Percentiles rank a stretch among this genome's conserved stretches.
phyloP scores from a whole-genome alignment of 2,888 invertebrate genomes.

The Cheilosia scutellata region DNA sequence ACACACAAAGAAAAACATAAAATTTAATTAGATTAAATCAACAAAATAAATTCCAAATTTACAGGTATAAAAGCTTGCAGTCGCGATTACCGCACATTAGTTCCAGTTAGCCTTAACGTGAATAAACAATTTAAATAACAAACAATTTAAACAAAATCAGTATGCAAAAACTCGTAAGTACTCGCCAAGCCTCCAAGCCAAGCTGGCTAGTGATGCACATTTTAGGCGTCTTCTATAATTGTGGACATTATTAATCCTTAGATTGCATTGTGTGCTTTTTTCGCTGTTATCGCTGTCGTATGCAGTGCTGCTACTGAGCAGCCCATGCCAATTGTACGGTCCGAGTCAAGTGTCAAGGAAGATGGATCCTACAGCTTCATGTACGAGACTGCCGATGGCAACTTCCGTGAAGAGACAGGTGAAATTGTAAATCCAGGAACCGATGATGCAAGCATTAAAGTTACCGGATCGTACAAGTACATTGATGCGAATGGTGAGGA shows the following conservation, averaged over 20 bases:
- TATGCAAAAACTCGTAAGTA: constrained; percentile 15
- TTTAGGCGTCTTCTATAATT: background rate
- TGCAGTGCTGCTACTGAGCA: constrained; percentile 11
- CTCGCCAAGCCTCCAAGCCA: background rate
- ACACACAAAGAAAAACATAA: background rate
- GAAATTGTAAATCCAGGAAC: constrained; percentile 78
- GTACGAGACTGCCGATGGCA: constrained; percentile 80
- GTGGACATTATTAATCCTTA: background rate
- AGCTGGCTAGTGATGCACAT: background rate
- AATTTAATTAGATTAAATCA: background rate
- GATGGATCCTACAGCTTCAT: constrained; percentile 80
- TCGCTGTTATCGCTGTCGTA: constrained; percentile 4
- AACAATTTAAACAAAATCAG: background rate
- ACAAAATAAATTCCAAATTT: background rate
- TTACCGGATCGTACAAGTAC: constrained; percentile 82
- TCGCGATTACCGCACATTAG: background rate
- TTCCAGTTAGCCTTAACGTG: background rate
- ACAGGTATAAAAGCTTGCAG: constrained; percentile 1
- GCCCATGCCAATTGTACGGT: constrained; percentile 79
- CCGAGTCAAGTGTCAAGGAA: constrained; percentile 77
- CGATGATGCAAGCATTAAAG: constrained; percentile 79
- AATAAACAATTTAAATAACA: constrained; percentile 1
- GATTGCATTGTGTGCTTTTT: background rate
- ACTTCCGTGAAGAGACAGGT: constrained; percentile 79
- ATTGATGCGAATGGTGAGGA: constrained; percentile 80